Evolutionary conservation across 2,888 invertebrate species (phyloP), one percentile per base, ranked within the genome.

Genomic region (Chouioia cunea): DNA sequence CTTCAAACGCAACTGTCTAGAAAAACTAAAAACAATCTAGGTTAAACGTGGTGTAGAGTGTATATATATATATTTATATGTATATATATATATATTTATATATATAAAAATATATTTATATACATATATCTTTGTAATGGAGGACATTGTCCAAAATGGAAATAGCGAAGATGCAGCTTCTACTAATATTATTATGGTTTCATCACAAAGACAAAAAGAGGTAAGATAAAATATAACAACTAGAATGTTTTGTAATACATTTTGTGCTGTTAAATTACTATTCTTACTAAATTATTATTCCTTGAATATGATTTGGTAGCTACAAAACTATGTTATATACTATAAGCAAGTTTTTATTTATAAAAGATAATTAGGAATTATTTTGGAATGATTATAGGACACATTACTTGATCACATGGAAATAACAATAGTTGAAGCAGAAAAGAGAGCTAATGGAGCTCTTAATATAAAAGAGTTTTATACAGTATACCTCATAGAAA

Each of bases 401-500:
- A 89, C 89, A 46, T 85, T 93, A 71, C 83, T 92, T 70, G 90
- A 91, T 85, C 92, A 92, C 81, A 89, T 92, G 81, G 93, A 92
- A 86, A 92, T 93, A 80, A 89, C 91, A 70, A 92, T 93, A 73
- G 90, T 92, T 56, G 93, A 93, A 81, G 92, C 93, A 6, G 93
- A 93, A 82, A 93, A 93, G 82, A 88, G 93, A 71, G 91, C 91
- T 56, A 93, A 92, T 83, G 91, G 92, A 52, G 90, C 93, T 12
- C 85, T 93, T 59, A 93, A 93, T 84, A 88, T 93, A 65, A 87
- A 92, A 79, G 93, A 93, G 82, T 92, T 91, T 86, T 93, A 91
- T 82, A 93, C 92, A 0, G 93, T 93, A 48, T 93, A 93, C 86
- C 88, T 93, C 82, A 91, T 93, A 80, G 93, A 93, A 88, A 90